Evolutionary conservation across 2,888 invertebrate species (phyloP), one percentile per base, ranked within the genome.

Genomic region (Augiades crinisus): DNA sequence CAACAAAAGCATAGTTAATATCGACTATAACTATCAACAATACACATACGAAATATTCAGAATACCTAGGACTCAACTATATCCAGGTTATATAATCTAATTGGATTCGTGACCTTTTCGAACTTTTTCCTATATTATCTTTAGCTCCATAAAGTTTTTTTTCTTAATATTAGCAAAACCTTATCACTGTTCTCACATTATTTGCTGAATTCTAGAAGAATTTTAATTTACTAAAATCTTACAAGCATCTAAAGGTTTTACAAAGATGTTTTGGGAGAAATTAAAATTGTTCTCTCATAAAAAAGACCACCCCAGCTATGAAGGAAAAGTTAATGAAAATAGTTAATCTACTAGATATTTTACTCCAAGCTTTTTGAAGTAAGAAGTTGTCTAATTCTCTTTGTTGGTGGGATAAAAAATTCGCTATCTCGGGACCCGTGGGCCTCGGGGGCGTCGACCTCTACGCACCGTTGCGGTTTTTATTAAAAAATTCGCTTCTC

Each of bases 321-420:
- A 21, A n/a, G 44, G 31, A 33, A 33, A 44, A 44, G 44, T 44
- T 44, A 44, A 44, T 44, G 19, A 33, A 44, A 44, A 44, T 44
- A 46, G 24, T 46, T 46, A 16, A 36, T n/a, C 36, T 46, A 46
- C 10, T 22, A 3, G 10, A 13, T 46, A n/a, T 36, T 16, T 24
- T 14, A 34, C 30, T 43, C 30, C 24, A 8, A 27, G 31, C 31
- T 33, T 44, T 44, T 41, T n/a, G 41, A 40, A 43, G 43, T 33
- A 1, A 7, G 19, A 27, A 27, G 33, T 14, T 43, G 8, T 21
- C 31, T 30, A 43, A 43, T 43, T 33, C 30, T 14, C 31, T 44
- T 33, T 31, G 44, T 44, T 10, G 31, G 12, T 21, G 17, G 10
- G 8, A 40, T 16, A 16, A 41, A 43, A 43, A 43, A 30, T 27